Evolutionary conservation across 2,888 invertebrate species (phyloP).

Genomic region (Dorcus hopei): DNA sequence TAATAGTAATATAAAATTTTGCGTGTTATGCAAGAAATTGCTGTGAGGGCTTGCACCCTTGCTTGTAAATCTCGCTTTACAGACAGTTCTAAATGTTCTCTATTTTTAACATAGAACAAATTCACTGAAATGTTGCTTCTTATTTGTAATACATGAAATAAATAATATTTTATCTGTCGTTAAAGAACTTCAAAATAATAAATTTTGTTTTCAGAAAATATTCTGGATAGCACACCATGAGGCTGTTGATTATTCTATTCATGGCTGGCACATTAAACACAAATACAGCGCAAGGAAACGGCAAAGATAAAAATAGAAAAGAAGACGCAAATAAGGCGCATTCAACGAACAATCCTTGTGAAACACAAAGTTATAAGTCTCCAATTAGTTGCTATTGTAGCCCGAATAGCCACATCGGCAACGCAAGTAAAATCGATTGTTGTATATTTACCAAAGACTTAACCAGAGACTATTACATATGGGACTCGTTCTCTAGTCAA

Average conservation of each 20-base stretch:
- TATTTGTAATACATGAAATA: too few species aligned
- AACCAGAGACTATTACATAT: conserved; percentile 65
- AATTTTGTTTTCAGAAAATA: too few species aligned
- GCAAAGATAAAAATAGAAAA: conserved; percentile 27
- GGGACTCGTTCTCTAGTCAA: conserved; percentile 74
- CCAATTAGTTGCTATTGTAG: conserved; percentile 70
- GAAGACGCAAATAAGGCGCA: conserved; percentile 26
- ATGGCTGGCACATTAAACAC: background rate
- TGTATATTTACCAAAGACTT: conserved; percentile 69
- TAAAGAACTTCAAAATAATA: too few species aligned
- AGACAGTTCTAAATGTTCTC: too few species aligned
- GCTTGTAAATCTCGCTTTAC: too few species aligned
- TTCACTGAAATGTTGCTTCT: too few species aligned
- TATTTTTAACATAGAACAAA: too few species aligned
- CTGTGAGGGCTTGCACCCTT: too few species aligned
- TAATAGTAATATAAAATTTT: too few species aligned
- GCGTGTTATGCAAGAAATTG: too few species aligned
- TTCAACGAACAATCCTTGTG: conserved; percentile 29
- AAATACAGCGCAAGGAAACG: background rate
- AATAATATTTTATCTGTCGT: too few species aligned
- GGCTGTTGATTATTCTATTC: background rate
- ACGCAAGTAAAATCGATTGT: conserved; percentile 73
- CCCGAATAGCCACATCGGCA: conserved; percentile 50
- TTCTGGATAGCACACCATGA: background rate
- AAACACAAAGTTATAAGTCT: conserved; percentile 29